A percentile compares a stretch with the other conserved stretches of the same genome.
Evolutionary conservation across 1,140 invertebrate species (phyloP).

Genomic region (Melanaphis sacchari): DNA sequence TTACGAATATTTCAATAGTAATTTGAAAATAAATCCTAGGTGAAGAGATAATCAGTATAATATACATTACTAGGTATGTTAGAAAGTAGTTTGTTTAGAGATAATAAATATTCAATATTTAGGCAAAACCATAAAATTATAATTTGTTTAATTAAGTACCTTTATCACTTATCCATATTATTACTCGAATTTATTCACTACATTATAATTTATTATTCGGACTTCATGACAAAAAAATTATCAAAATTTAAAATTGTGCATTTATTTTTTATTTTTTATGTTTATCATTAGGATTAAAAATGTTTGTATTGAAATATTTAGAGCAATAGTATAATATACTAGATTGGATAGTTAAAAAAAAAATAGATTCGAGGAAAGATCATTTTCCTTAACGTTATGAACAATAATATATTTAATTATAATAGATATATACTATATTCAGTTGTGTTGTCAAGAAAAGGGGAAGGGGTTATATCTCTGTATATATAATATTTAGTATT

Average conservation of each 20-base stretch:
- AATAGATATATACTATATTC: no score
- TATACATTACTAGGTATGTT: not conserved
- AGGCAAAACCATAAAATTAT: not conserved
- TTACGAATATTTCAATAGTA: not conserved
- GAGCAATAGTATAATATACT: no score
- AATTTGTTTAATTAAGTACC: not conserved
- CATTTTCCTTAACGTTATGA: no score
- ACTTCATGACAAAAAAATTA: not conserved
- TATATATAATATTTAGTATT: no score
- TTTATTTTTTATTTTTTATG: no score
- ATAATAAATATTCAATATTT: not conserved
- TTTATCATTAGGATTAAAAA: no score
- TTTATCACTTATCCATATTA: not conserved
- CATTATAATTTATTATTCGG: not conserved
- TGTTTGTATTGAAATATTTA: no score
- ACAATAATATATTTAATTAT: no score
- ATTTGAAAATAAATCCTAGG: not conserved
- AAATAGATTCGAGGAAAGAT: no score
- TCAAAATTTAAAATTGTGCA: not conserved
- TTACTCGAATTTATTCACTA: not conserved
- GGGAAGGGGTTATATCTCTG: no score
- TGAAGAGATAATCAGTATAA: not conserved
- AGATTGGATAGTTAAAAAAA: no score
- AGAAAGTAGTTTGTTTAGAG: not conserved
- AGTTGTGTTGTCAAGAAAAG: no score